Evolutionary conservation across 2,797 vertebrate species (phyloP), one percentile per base, ranked within the genome.

Genomic region (Acipenser oxyrinchus): DNA sequence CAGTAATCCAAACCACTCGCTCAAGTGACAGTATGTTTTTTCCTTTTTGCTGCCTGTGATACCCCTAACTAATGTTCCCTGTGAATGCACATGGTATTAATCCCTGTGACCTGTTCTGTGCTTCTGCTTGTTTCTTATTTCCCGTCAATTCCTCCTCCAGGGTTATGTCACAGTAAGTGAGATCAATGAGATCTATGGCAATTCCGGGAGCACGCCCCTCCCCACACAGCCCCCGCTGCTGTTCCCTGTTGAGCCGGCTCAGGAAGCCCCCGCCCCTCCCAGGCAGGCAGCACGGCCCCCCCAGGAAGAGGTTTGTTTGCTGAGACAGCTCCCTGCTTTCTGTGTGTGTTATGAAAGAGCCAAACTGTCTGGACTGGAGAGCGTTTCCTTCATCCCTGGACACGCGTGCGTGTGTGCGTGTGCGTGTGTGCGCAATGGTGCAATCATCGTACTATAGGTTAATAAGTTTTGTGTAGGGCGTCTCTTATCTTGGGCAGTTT

Each of bases 131-230:
- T 75, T 68, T 71, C 63, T 71, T 71, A 18, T 53, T 10, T 48
- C 62, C 53, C 37, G 12, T 88, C 72, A 76, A 84, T 90, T 86
- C 90, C 83, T 90, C 91, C 87, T 89, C 86, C 88, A 98, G 95
- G 95, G 91, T 75, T 97, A 91, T 94, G 87, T 96, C 84, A 97
- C 91, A 90, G 92, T 97, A 90, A 93, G 83, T 93, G 94, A 97
- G 87, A 91, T 96, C 93, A 96, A 85, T 92, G 93, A 95, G 87
- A 87, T 94, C 81, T 94, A 94, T 92, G 92, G 82, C 91, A 93
- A 76, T 88, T 91, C 88, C 81, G 91, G 85, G 86, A 84, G 66
- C 87, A 84, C 88, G 79, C 87, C 84, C 78, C 84, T 87, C 76
- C 86, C 86, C 79, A 79, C 76, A 79, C 87, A 87, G 85, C 81